Percentiles rank a stretch among this genome's conserved stretches.
Evolutionary conservation across 1,140 invertebrate genomes (phyloP).

Genomic region (Platorchestia sp.): DNA sequence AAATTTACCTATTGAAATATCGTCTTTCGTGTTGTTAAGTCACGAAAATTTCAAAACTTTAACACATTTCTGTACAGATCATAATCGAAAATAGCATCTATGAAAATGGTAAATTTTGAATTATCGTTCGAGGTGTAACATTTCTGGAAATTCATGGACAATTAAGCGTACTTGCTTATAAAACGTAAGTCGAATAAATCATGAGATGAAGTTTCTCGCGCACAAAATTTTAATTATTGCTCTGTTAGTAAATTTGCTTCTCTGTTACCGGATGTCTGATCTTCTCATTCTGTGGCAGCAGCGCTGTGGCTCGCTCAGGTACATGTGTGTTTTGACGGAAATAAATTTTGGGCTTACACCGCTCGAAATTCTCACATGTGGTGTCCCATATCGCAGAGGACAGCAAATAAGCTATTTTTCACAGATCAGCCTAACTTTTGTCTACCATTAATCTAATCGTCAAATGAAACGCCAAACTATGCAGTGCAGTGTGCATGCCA

Average conservation of each 20-base stretch:
- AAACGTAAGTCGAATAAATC: not conserved
- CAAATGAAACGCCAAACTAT: not conserved
- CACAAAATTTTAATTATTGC: not conserved
- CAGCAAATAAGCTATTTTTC: not conserved
- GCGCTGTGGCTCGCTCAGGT: not conserved
- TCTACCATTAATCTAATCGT: not conserved
- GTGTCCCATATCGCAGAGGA: not conserved
- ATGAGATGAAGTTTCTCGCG: not conserved
- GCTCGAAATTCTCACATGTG: not conserved
- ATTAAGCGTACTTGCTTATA: not conserved
- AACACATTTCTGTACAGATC: not conserved
- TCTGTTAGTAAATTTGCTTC: not conserved
- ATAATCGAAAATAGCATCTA: not conserved
- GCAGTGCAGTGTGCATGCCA: not conserved
- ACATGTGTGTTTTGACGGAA: not conserved
- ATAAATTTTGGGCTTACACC: not conserved
- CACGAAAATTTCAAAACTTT: not conserved
- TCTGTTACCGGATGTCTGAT: too few species aligned
- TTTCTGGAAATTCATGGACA: not conserved
- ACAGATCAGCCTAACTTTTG: not conserved
- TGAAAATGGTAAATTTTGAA: not conserved
- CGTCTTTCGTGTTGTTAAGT: not conserved
- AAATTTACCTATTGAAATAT: not conserved
- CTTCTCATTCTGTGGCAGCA: too few species aligned
- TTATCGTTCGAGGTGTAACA: not conserved